Evolutionary conservation across 2,888 invertebrate species (phyloP).

Genomic region (Himalopsyche anomala): DNA sequence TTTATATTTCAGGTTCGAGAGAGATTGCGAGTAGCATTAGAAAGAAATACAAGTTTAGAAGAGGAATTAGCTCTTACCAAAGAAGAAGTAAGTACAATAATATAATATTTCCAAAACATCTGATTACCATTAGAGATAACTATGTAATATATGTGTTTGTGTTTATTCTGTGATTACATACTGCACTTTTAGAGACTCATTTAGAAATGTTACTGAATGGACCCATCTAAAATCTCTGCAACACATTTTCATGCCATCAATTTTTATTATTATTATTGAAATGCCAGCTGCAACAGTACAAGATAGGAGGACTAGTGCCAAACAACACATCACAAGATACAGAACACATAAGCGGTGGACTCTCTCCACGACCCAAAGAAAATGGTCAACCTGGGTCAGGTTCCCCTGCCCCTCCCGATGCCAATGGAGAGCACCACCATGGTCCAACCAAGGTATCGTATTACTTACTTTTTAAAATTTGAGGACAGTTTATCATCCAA

Average conservation of each 20-base stretch:
- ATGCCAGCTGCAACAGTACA: slow-evolving; percentile 88
- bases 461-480: too few relatives aligned
- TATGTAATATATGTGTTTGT: too few relatives aligned
- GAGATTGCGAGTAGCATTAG: slow-evolving; percentile 95
- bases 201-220: too few relatives aligned
- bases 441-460: slow-evolving; percentile 76
- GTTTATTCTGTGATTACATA: too few relatives aligned
- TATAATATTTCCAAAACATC: too few relatives aligned
- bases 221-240: too few relatives aligned
- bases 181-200: too few relatives aligned
- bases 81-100: slow-evolving; percentile 87
- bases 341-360: slow-evolving; percentile 58
- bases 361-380: slow-evolving; percentile 82
- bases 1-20: slow-evolving; percentile 88
- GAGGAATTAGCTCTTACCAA: slow-evolving; percentile 96
- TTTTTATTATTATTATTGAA: background rate
- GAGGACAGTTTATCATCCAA: too few relatives aligned
- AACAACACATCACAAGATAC: slow-evolving; percentile 76
- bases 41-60: slow-evolving; percentile 96
- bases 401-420: slow-evolving; percentile 78
- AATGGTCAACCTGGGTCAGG: slow-evolving; percentile 84
- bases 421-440: slow-evolving; percentile 75
- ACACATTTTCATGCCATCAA: background rate
- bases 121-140: too few relatives aligned
- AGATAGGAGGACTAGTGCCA: slow-evolving; percentile 81